These are phyloP conservation scores for Neogobius melanostomus DNA, from an alignment of 2,113 vertebrate genomes.

Conservation along the genomic window DNA sequence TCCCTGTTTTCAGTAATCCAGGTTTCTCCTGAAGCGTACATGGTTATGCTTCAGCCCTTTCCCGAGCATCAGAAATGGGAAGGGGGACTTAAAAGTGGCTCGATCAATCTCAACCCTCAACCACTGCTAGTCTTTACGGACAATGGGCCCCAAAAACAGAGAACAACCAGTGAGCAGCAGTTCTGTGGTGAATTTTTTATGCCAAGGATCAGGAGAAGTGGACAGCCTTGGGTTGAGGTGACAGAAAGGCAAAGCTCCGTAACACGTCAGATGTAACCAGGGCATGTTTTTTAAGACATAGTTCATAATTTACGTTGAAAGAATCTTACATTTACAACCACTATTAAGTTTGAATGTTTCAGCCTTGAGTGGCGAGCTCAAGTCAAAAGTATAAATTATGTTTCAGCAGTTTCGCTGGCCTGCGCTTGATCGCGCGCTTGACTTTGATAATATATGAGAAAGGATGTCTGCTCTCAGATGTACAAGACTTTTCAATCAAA, in stretches of 20 bases:
- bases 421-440: neutral
- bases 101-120: too few relatives aligned
- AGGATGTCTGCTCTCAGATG: too few relatives aligned
- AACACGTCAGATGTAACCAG: neutral
- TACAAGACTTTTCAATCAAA: too few relatives aligned
- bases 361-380: neutral
- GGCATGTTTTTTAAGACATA: neutral
- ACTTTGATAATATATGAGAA: too few relatives aligned
- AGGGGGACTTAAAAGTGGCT: neutral
- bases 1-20: too few relatives aligned
- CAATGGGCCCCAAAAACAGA: neutral
- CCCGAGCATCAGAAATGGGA: too few relatives aligned
- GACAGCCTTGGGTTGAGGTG: neutral
- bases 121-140: too few relatives aligned
- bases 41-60: too few relatives aligned
- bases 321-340: neutral
- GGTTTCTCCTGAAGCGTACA: neutral
- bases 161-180: neutral
- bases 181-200: neutral
- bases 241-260: neutral
- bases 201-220: neutral
- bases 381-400: neutral
- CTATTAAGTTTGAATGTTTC: slow-evolving; percentile 2
- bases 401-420: neutral
- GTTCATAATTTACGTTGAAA: neutral